These are phyloP conservation scores for Carassius carassius DNA, from an alignment of 2,113 vertebrate species.

Conservation along the genomic window DNA sequence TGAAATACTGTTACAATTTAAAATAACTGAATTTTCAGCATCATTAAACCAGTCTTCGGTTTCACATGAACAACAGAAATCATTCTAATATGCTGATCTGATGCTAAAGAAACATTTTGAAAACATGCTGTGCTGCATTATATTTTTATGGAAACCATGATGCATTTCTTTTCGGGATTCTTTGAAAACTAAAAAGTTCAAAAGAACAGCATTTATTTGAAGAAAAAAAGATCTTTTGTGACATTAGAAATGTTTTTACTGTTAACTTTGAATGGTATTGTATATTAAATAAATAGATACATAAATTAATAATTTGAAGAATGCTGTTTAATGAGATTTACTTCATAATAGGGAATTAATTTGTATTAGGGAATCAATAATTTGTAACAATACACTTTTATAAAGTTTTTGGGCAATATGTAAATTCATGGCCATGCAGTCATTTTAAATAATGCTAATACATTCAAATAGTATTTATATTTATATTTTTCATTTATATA, in stretches of 20 bases:
- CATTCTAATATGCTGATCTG: not conserved
- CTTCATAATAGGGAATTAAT: not conserved
- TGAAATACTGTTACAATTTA: not conserved
- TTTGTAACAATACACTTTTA: too few relatives aligned
- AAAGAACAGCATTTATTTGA: not conserved
- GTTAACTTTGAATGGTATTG: not conserved
- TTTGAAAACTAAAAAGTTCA: not conserved
- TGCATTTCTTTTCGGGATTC: not conserved
- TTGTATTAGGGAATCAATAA: not conserved
- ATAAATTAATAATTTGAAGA: not conserved
- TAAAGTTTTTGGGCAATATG: not conserved
- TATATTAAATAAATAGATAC: not conserved
- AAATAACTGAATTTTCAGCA: not conserved
- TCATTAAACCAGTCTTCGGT: not conserved
- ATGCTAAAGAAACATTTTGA: not conserved
- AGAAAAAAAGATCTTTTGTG: not conserved
- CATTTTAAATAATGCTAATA: not conserved
- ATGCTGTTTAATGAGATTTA: not conserved
- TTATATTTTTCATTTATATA: not conserved
- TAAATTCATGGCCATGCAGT: not conserved
- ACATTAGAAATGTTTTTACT: not conserved
- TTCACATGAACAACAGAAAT: not conserved
- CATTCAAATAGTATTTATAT: not conserved
- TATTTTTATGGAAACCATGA: not conserved
- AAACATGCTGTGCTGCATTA: not conserved